Base-by-base conservation (phyloP, 2,113 vertebrate genomes). In the Phaetusa simplex region DNA sequence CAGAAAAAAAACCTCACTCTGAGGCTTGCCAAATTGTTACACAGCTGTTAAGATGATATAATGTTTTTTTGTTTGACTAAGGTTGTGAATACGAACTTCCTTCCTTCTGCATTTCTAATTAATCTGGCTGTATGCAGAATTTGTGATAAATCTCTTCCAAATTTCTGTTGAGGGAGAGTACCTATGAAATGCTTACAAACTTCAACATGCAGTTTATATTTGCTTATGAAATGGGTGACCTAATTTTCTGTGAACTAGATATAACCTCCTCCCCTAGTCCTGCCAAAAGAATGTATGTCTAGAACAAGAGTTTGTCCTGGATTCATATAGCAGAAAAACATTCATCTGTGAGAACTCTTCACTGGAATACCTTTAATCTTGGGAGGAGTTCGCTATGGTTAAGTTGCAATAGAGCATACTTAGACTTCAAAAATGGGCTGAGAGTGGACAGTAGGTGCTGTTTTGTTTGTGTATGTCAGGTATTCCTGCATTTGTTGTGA, bases 1-100 rank as follows among this genome's bases (percentile, higher is more conserved):
- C 24, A 15, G 94, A 74, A 81, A 95, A 95, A 96, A 92, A 90
- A 73, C 49, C 81, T 88, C 26, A 56, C 52, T 94, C 43, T 74
- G 55, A 94, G 40, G 43, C 88, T 83, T 97, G 95, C 95, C 97
- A 97, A 86, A 80, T 71, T 90, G 58, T 97, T 96, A 53, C 88
- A 93, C 97, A 98, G 95, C 97, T 97, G 97, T 90, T 97, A 90
- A 82, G 88, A 95, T 96, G 94, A 96, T 96, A 96, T 88, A 95
- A 97, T 94, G 62, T 4, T 17, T 94, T 92, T 94, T 94, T 96
- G 86, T 96, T 97, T 74, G 71, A 55, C 85, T 91, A 13, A 84
- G 90, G 32, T 82, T 88, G 26, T 90, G 95, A 96, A 94, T 94
- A 92, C 9, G 11, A 96, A 93, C 95, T 97, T 97, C 93, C 96